A percentile compares a stretch with the other conserved stretches of the same genome.
Conservation (phyloP, 2,888 invertebrate species). For the Noctua pronuba region DNA sequence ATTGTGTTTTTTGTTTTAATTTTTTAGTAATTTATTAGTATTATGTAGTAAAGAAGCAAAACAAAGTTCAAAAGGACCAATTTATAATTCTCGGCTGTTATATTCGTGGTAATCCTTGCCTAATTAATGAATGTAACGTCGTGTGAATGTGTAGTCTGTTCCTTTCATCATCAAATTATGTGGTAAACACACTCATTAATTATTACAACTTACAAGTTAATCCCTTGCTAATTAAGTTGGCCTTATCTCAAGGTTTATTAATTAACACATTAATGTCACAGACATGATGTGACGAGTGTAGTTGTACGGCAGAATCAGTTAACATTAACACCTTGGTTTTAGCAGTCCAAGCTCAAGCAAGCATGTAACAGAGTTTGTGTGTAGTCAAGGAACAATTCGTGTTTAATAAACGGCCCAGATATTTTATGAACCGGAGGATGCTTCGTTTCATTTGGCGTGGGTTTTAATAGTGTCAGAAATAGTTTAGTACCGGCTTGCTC, state of each 20-base stretch:
- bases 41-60: neutral
- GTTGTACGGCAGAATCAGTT: neutral
- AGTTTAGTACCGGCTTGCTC: conserved; percentile 8
- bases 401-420: neutral
- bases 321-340: neutral
- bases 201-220: conserved; percentile 30
- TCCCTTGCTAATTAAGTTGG: conserved; percentile 35
- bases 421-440: conserved; percentile 9
- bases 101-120: neutral
- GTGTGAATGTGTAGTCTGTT: conserved; percentile 4
- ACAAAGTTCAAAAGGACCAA: neutral
- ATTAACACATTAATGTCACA: conserved; percentile 26
- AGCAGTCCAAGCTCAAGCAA: conserved; percentile 1
- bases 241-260: conserved; percentile 31
- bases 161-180: conserved; percentile 9
- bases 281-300: neutral
- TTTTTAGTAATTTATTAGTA: too few relatives aligned
- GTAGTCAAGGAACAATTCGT: neutral
- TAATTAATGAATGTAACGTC: neutral
- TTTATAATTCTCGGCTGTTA: neutral
- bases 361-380: neutral
- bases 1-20: too few relatives aligned
- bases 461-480: conserved; percentile 30
- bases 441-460: conserved; percentile 9
- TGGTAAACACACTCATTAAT: conserved; percentile 28